These are phyloP conservation scores for Microplitis manilae DNA, from an alignment of 2,888 invertebrate genomes.

Conservation along the genomic window DNA sequence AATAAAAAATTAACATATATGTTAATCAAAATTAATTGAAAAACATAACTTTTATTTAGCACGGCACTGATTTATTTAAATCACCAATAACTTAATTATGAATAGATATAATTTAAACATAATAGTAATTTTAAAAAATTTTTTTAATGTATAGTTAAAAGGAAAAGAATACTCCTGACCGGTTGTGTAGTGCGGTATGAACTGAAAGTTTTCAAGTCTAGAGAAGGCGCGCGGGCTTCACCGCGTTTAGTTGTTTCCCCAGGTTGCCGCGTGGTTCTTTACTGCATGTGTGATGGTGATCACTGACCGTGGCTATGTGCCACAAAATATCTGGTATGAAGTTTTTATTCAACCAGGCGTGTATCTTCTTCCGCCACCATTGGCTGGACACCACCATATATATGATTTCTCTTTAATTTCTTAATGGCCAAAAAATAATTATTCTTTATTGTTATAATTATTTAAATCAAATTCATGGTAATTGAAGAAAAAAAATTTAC, in stretches of 20 bases:
- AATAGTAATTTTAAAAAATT: constrained; percentile 3
- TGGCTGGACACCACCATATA: neutral
- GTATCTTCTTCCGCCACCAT: constrained; percentile 13
- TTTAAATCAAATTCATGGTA: too few species aligned
- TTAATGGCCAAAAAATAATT: neutral
- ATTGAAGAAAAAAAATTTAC: too few species aligned
- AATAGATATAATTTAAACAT: neutral
- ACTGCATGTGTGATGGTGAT: constrained; percentile 48
- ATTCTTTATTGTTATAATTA: neutral
- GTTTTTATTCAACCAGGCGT: constrained; percentile 58
- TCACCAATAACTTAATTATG: neutral
- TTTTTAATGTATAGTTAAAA: neutral
- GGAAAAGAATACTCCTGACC: constrained; percentile 27
- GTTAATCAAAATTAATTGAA: neutral
- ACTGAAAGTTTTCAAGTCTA: constrained; percentile 63
- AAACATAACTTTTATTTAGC: too few species aligned
- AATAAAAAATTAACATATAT: neutral
- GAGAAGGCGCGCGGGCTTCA: constrained; percentile 47
- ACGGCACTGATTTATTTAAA: neutral
- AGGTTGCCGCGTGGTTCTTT: constrained; percentile 46
- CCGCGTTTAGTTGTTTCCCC: constrained; percentile 45
- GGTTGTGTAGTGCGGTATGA: constrained; percentile 58
- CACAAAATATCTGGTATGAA: constrained; percentile 55
- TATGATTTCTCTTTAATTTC: neutral
- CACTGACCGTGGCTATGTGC: constrained; percentile 60